Base-by-base conservation (phyloP, 1,140 invertebrate species). In the Paraescarpia echinospica region DNA sequence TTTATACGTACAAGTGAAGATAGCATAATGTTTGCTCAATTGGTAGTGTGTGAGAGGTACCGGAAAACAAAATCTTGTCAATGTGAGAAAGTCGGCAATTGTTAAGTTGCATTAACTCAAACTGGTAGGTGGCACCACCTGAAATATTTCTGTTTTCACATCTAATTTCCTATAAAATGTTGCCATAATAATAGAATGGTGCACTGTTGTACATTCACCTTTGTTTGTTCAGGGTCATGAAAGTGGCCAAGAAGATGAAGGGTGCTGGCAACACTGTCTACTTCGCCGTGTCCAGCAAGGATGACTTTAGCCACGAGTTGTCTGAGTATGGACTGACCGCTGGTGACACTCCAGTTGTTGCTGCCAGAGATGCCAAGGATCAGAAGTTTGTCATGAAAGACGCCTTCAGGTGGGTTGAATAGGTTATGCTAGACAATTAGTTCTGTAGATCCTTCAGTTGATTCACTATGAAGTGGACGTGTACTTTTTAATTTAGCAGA, bases 281-380 rank as follows among this genome's bases (percentile, higher is more conserved):
- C 92, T 99, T 99, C 96, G 99, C 98, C 5, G 97, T 99, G 93
- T 98, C 98, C 95, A 97, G 98, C 95, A 98, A 98, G 95, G 98
- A 99, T 92, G 95, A 96, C 33, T 95, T 96, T 92, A 93, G 91
- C 33, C 93, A 94, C 92, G 96, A 97, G 94, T 94, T 99, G 91
- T 98, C 98, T 94, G 99, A 99, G 95, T 99, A 97, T 96, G 99
- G 99, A 91, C 97, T 99, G 93, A 98, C 98, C 92, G 97, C 97
- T n/a, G 97, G 97, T 94, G 97, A 97, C 34, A 98, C 99, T 94
- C 99, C 99, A 8, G 96, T 98, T 8, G 97, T 99, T 48, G 97
- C 98, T 93, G 98, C 97, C 9, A 97, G 97, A 92, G 97, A 99
- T 95, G 97, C 96, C 2, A 97, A 98, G 93, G 98, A 98, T 94